Evolutionary conservation across 2,888 invertebrate species (phyloP), one percentile per base, ranked within the genome.

Genomic region (Ashinkailepas kermadecensis): DNA sequence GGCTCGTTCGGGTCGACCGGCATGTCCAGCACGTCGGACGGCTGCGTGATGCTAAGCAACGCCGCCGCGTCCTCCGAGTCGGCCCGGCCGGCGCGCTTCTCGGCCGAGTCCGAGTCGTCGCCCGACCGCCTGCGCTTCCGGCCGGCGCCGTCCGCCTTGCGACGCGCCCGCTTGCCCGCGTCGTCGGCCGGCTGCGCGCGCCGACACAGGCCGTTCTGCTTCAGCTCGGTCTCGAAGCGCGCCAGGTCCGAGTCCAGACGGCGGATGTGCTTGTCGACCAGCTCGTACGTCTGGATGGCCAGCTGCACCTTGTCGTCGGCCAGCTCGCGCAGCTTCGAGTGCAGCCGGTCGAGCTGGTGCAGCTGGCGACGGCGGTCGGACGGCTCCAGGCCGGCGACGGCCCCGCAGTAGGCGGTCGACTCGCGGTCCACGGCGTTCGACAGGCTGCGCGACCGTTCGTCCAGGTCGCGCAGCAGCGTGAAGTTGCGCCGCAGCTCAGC

Each of bases 221-320:
- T 97, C 86, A 98, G 94, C 88, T 98, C 97, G 0, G 96, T 94
- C 88, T 99, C 98, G 87, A 99, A 99, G 83, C 97, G 91, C 0
- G 97, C 96, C 86, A 99, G 90, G 90, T 99, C 98, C 82, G 96
- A 95, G 88, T 99, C 99, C 86, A 99, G 89, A 85, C 96, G 92
- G 85, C 98, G 90, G 85, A 99, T 99, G 87, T 99, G 98, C 88
- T 98, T 98, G 88, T 99, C 98, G 65, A 98, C 91, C 88, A 98
- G 89, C 89, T 99, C 99, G 87, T 99, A 99, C 0, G 98, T 98
- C 89, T 98, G 97, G 88, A 97, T 96, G 2, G 99, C 97, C 83
- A 99, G 90, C 87, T 97, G 96, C 62, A 99, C 97, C 89, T 99
- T 99, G 86, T 98, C 97, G 87, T 98, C 98, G 4, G 96, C 96